phyloP scores from a whole-genome alignment of 1,140 invertebrate species.

The Drosophila ohnishii region DNA sequence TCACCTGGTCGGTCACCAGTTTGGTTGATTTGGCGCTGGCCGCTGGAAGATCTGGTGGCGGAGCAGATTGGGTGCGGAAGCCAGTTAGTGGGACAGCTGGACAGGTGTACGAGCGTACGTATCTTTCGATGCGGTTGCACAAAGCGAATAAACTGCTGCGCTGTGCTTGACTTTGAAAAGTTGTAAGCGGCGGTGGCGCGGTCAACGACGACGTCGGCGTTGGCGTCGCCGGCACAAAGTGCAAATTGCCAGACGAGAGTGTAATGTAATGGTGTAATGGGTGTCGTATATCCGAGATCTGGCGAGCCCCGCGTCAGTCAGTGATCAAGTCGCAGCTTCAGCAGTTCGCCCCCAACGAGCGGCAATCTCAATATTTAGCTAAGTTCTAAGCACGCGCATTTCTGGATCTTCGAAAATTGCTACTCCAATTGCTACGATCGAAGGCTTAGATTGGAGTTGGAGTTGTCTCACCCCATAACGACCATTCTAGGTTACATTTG shows the following conservation, averaged over 20 bases:
- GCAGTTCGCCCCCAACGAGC: not conserved
- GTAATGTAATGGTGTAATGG: not conserved
- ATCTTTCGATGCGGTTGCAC: slow-evolving; percentile 64
- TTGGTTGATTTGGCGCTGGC: not conserved
- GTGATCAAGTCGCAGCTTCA: slow-evolving; percentile 3
- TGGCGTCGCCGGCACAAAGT: slow-evolving; percentile 37
- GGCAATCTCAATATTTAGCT: not conserved
- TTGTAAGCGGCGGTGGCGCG: slow-evolving; percentile 39
- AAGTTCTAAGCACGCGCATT: no score
- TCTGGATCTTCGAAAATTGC: no score
- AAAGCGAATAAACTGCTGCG: slow-evolving; percentile 59
- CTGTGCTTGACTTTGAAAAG: slow-evolving; percentile 69
- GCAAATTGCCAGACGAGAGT: slow-evolving; percentile 13
- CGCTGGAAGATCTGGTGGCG: slow-evolving; percentile 2
- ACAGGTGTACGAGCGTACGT: slow-evolving; percentile 28
- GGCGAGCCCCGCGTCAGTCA: not conserved
- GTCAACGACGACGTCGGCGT: slow-evolving; percentile 10
- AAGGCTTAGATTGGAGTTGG: no score
- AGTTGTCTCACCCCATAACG: no score
- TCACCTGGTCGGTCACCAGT: slow-evolving; percentile 11
- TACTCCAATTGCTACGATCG: no score
- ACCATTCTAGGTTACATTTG: no score
- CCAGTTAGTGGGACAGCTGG: not conserved
- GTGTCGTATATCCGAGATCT: slow-evolving; percentile 29
- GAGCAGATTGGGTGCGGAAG: slow-evolving; percentile 21